Evolutionary conservation across 2,113 vertebrate genomes (phyloP), one percentile per base, ranked within the genome.

Genomic region (Oncorhynchus gorbuscha): DNA sequence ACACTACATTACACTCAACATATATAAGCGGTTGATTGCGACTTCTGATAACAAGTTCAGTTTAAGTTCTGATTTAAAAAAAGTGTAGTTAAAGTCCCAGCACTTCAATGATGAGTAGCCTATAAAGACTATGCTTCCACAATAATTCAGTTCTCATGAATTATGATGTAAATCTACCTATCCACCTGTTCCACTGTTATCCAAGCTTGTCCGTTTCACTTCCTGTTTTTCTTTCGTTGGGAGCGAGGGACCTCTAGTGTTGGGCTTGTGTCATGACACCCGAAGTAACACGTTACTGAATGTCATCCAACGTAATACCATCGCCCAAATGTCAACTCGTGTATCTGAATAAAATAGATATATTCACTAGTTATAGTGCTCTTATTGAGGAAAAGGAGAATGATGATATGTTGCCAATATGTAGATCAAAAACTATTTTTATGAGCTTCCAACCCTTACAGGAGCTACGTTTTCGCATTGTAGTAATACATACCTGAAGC

Each of bases 211-310:
- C 9, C 65, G 3, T 30, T 30, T 30, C 65, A 32, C 26, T 32
- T 5, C 65, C 26, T 26, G n/a, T 0, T 61, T 14, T 16, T 35
- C 26, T 1, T 58, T 39, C 13, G 69, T 30, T 24, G 20, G 79
- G 49, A 28, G 77, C 2, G 49, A 28, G 77, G 1, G 79, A 39
- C 85, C 77, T 78, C 84, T 86, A 49, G 67, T 81, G 77, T 79
- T 35, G 45, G 18, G 59, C 76, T 69, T 74, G 3, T 72, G 13
- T 35, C 14, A 13, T 72, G 26, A 67, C 65, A 28, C n/a, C 20
- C 26, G 9, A n/a, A 64, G 20, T 58, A 8, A 20, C 39, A 39
- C 3, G 16, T 58, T 58, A 58, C 12, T 58, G 59, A 22, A 61
- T 22, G 59, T 61, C 59, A 58, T 58, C 3, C 51, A 39, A 39